Percentiles rank a stretch among this genome's conserved stretches.
phyloP scores from a whole-genome alignment of 2,888 invertebrate genomes.

The Fragum whitleyi region DNA sequence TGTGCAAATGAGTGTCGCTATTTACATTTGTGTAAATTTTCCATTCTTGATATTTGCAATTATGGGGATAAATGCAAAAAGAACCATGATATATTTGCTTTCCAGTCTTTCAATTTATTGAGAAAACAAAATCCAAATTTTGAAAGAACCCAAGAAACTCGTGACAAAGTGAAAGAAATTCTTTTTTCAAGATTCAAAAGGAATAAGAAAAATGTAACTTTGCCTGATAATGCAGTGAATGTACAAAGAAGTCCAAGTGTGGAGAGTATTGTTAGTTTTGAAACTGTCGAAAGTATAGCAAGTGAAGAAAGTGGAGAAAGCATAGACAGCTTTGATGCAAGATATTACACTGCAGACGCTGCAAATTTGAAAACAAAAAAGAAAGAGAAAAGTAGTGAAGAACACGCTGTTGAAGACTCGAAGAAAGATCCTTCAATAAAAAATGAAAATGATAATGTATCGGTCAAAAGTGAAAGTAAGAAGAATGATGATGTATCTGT shows the following conservation, averaged over 20 bases:
- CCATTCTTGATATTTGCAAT: conserved; percentile 33
- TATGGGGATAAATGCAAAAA: conserved; percentile 51
- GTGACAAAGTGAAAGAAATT: background rate
- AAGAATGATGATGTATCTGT: background rate
- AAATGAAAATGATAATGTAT: background rate
- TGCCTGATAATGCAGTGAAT: background rate
- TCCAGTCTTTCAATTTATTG: conserved; percentile 24
- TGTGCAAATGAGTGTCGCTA: conserved; percentile 6
- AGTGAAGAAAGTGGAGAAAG: conserved; percentile 14
- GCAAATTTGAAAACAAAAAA: background rate
- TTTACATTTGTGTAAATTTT: conserved; percentile 52
- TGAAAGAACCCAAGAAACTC: background rate
- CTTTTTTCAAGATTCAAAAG: conserved; percentile 16
- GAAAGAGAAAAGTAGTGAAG: background rate
- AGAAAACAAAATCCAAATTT: conserved; percentile 22
- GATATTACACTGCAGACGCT: conserved; percentile 1
- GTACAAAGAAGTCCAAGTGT: conserved; percentile 4
- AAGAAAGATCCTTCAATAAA: background rate
- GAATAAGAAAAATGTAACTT: background rate
- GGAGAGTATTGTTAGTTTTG: conserved; percentile 18
- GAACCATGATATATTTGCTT: conserved; percentile 37
- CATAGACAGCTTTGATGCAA: conserved; percentile 22
- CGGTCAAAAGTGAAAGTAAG: background rate
- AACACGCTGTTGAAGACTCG: background rate
- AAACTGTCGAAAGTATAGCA: conserved; percentile 13